phyloP scores from a whole-genome alignment of 2,888 invertebrate species.

The Bibio marci region DNA sequence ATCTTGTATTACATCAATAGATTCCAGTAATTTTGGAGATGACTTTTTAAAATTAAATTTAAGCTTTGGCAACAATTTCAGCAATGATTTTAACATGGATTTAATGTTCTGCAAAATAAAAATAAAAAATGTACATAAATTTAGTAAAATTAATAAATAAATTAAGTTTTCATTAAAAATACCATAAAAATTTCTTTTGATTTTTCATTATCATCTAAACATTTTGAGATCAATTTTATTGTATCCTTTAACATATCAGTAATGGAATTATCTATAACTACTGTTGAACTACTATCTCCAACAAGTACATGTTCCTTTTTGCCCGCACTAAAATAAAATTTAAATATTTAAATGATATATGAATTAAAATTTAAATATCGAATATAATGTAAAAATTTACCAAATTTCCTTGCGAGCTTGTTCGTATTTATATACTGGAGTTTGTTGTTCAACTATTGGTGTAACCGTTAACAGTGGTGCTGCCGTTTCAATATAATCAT shows the following conservation, averaged over 20 bases:
- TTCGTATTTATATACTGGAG: constrained; percentile 54
- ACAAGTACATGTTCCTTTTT: constrained; percentile 1
- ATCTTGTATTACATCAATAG: constrained; percentile 24
- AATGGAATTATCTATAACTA: not conserved
- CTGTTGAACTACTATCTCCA: not conserved
- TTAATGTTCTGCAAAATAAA: constrained; percentile 2
- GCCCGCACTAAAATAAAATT: constrained; percentile 1
- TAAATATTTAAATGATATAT: not conserved
- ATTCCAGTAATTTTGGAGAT: constrained; percentile 14
- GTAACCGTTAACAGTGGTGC: constrained; percentile 49
- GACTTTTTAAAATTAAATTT: constrained; percentile 4
- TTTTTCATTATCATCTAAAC: not conserved
- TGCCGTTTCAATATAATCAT: constrained; percentile 62
- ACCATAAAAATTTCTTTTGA: not conserved
- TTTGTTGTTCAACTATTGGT: constrained; percentile 44
- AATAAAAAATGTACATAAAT: no score
- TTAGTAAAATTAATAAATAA: not conserved
- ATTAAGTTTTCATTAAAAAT: not conserved
- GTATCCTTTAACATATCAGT: not conserved
- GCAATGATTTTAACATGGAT: constrained; percentile 5
- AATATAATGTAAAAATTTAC: no score
- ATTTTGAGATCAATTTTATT: not conserved
- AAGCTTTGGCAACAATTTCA: constrained; percentile 8
- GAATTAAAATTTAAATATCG: not conserved
- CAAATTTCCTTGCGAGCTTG: constrained; percentile 39